Percentiles rank a stretch among this genome's conserved stretches.
Evolutionary conservation across 2,797 vertebrate genomes (phyloP).

Genomic region (Pseudomugil gertrudae): DNA sequence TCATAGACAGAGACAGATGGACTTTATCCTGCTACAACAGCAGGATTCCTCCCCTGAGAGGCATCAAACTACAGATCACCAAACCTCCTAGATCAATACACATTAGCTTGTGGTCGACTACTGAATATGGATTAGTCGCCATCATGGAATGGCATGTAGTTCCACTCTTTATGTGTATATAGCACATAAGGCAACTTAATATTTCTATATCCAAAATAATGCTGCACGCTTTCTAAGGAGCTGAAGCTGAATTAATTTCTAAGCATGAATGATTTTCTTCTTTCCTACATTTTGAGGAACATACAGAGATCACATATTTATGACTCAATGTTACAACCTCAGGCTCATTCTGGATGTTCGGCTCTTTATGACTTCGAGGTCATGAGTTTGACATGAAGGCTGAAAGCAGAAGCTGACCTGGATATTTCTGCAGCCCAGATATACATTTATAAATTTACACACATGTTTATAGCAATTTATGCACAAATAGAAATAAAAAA

Average conservation of each 20-base stretch:
- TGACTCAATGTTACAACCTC: background rate
- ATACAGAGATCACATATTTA: background rate
- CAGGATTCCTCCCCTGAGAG: constrained; percentile 58
- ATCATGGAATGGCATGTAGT: constrained; percentile 39
- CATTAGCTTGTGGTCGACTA: constrained; percentile 69
- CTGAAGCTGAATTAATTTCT: constrained; percentile 19
- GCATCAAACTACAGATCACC: constrained; percentile 60
- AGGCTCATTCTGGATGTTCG: background rate
- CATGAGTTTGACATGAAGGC: background rate
- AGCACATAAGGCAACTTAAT: constrained; percentile 31
- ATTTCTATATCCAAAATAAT: constrained; percentile 20
- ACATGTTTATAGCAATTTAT: background rate
- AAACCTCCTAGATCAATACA: constrained; percentile 71
- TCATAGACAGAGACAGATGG: constrained; percentile 67
- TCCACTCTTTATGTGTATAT: background rate
- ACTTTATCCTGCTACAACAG: constrained; percentile 47
- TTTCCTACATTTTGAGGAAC: constrained; percentile 3
- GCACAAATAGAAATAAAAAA: too few relatives aligned
- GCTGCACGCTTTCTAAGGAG: constrained; percentile 13
- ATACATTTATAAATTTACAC: background rate
- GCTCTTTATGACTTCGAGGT: background rate
- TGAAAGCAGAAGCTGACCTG: background rate
- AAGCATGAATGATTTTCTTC: constrained; percentile 16
- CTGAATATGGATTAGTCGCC: constrained; percentile 63
- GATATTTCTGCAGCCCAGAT: background rate